Conservation (phyloP, 2,797 vertebrate species). For the Nasua narica region DNA sequence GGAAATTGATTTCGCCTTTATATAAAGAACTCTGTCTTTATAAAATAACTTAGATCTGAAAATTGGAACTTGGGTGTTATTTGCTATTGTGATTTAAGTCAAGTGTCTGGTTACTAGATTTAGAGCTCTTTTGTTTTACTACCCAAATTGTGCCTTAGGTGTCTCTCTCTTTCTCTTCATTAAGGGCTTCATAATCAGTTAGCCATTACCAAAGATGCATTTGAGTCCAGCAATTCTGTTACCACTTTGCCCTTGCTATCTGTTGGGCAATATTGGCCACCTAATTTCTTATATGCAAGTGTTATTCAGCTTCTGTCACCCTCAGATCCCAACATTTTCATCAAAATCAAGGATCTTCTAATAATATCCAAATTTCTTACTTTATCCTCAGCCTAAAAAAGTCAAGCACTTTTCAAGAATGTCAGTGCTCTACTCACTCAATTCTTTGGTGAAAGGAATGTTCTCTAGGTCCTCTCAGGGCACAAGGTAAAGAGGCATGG, state of each 20-base stretch:
- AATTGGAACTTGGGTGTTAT: neutral
- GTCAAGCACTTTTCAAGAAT: neutral
- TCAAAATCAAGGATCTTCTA: neutral
- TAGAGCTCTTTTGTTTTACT: neutral
- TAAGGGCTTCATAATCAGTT: neutral
- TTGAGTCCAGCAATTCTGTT: neutral
- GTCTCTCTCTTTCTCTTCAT: neutral
- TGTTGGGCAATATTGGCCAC: neutral
- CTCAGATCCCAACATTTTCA: neutral
- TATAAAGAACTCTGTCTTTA: neutral
- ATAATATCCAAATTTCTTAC: neutral
- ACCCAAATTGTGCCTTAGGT: neutral
- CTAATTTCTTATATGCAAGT: neutral
- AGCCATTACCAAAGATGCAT: neutral
- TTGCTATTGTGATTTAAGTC: neutral
- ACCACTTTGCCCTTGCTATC: neutral
- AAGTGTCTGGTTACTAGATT: neutral
- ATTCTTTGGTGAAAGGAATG: neutral
- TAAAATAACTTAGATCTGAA: neutral
- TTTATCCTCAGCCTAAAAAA: neutral
- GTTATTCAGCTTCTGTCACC: neutral
- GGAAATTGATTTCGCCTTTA: neutral
- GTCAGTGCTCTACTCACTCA: neutral
- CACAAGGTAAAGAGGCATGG: neutral
- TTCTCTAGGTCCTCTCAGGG: neutral